Percentiles rank a stretch among this genome's conserved stretches.
Evolutionary conservation across 1,140 invertebrate species (phyloP).

Genomic region (Drosophila arizonae): DNA sequence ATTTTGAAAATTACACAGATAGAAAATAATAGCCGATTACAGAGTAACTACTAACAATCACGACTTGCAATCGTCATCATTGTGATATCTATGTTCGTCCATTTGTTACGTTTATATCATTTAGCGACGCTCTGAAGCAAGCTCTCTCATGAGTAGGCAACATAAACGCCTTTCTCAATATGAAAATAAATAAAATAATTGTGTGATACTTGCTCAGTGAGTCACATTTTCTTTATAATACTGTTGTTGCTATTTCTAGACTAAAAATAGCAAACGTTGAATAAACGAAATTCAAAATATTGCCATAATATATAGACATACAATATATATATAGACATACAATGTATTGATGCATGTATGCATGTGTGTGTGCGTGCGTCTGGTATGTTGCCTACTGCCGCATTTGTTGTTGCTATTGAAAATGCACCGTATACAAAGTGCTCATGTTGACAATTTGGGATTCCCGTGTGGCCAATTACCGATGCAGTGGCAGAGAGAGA

Average conservation of each 20-base stretch:
- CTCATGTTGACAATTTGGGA: conserved; percentile 61
- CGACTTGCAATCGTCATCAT: conserved; percentile 3
- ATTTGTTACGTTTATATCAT: not conserved
- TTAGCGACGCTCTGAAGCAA: not conserved
- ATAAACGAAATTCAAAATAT: conserved; percentile 63
- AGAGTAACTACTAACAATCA: not conserved
- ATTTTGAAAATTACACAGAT: too few relatives aligned
- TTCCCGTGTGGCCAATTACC: conserved; percentile 76
- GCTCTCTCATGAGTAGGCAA: not conserved
- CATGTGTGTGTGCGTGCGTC: conserved; percentile 21
- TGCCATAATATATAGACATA: conserved; percentile 68
- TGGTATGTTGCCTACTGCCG: conserved; percentile 15
- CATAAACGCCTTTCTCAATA: conserved; percentile 26
- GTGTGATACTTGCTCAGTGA: conserved; percentile 32
- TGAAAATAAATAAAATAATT: conserved; percentile 21
- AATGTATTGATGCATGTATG: conserved; percentile 19
- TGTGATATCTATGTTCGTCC: not conserved
- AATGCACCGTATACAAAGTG: conserved; percentile 47
- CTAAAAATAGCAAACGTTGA: conserved; percentile 65
- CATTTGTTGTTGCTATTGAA: conserved; percentile 23
- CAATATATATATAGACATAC: conserved; percentile 18
- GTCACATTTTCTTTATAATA: conserved; percentile 40
- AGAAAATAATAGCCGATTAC: too few relatives aligned
- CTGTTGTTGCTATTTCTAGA: conserved; percentile 20
- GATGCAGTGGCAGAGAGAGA: not conserved